Evolutionary conservation across 2,113 vertebrate species (phyloP).

Genomic region (Paratilapia polleni): DNA sequence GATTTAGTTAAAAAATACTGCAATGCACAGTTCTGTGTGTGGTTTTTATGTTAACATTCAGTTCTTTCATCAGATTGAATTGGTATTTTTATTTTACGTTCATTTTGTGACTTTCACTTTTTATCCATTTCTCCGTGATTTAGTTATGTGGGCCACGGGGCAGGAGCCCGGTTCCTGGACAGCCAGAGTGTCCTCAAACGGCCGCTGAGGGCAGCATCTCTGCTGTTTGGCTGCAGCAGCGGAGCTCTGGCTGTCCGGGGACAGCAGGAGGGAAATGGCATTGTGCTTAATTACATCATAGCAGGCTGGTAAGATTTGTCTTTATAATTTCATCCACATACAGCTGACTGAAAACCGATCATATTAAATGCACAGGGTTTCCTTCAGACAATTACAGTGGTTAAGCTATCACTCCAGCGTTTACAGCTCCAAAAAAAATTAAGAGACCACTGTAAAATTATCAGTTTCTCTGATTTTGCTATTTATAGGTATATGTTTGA

Average conservation of each 20-base stretch:
- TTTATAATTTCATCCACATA: background rate
- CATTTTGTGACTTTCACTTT: background rate
- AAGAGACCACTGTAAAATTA: too few species aligned
- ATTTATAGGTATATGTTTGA: too few species aligned
- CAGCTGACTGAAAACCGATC: background rate
- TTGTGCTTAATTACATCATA: slow-evolving; percentile 89
- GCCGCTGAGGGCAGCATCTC: slow-evolving; percentile 82
- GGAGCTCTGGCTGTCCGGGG: slow-evolving; percentile 87
- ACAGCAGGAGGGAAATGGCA: slow-evolving; percentile 87
- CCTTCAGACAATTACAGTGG: background rate
- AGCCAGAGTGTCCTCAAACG: slow-evolving; percentile 80
- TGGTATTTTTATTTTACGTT: background rate
- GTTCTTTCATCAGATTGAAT: background rate
- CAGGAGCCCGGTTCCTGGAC: slow-evolving; percentile 87
- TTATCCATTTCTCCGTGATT: background rate
- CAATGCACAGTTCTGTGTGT: too few species aligned
- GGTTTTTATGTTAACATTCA: background rate
- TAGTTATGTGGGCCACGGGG: slow-evolving; percentile 91
- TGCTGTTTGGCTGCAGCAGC: slow-evolving; percentile 93
- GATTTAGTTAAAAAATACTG: background rate
- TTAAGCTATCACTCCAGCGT: background rate
- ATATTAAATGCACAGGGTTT: background rate
- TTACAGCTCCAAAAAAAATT: too few species aligned
- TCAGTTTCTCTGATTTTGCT: too few species aligned
- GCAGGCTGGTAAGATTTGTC: slow-evolving; percentile 87